These are phyloP conservation scores for Petrocephalus zakoni DNA, from an alignment of 2,113 vertebrate species.

Conservation along the genomic window DNA sequence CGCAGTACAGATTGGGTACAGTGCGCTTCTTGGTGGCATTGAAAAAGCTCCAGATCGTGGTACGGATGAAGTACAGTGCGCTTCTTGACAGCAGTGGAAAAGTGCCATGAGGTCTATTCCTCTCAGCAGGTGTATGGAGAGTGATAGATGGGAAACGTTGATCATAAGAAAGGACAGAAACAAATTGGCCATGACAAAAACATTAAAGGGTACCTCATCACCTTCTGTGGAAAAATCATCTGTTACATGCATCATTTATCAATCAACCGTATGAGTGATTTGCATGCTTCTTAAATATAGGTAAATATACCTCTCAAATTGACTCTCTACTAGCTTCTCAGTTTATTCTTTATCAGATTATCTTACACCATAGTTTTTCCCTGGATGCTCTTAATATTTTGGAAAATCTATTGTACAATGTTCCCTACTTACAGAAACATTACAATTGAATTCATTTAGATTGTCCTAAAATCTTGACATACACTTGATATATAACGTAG, in stretches of 20 bases:
- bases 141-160: background rate
- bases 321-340: background rate
- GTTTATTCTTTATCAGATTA: background rate
- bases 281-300: background rate
- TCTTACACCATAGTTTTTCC: background rate
- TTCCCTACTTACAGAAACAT: background rate
- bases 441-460: background rate
- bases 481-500: background rate
- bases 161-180: conserved; percentile 2
- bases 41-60: background rate
- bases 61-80: background rate
- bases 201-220: background rate
- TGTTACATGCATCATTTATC: background rate
- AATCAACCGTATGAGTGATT: background rate
- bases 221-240: background rate
- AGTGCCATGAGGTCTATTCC: background rate
- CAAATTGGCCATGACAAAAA: background rate
- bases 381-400: background rate
- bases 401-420: background rate
- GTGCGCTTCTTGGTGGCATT: too few relatives aligned
- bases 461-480: background rate
- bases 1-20: too few relatives aligned
- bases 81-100: background rate
- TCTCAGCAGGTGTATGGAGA: background rate
- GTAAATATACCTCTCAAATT: background rate